These are phyloP conservation scores for Karalla daura DNA, from an alignment of 2,797 vertebrate species.

Conservation along the genomic window DNA sequence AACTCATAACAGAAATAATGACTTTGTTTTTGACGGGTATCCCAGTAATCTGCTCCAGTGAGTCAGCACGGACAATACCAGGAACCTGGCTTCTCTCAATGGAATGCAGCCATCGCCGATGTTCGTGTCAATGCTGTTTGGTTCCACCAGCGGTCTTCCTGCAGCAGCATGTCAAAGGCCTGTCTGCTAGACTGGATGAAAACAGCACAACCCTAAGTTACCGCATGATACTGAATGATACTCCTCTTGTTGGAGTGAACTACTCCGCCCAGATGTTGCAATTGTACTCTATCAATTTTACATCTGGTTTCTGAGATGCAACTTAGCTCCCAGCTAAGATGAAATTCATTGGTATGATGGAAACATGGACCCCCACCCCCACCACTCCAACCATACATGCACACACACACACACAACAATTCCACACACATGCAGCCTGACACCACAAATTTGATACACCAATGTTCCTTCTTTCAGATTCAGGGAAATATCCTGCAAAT, in stretches of 20 bases:
- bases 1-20: background rate
- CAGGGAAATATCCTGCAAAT: conserved; percentile 16
- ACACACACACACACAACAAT: background rate
- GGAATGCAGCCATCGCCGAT: conserved; percentile 46
- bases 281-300: background rate
- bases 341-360: background rate
- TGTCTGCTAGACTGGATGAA: background rate
- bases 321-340: background rate
- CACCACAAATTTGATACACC: conserved; percentile 28
- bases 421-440: background rate
- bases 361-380: conserved; percentile 1
- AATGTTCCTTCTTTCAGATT: conserved; percentile 14
- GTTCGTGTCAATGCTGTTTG: too few relatives aligned
- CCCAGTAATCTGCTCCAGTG: background rate
- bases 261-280: too few relatives aligned
- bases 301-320: background rate
- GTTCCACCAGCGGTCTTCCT: conserved; percentile 22
- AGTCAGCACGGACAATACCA: conserved; percentile 14
- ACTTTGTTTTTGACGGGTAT: conserved; percentile 1
- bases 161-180: background rate
- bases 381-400: background rate
- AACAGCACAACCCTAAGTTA: background rate
- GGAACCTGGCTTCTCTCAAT: conserved; percentile 7
- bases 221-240: background rate
- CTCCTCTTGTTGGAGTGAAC: too few relatives aligned